Percentiles rank a stretch among this genome's conserved stretches.
Conservation (phyloP, 2,113 vertebrate genomes). For the Tapirus terrestris region DNA sequence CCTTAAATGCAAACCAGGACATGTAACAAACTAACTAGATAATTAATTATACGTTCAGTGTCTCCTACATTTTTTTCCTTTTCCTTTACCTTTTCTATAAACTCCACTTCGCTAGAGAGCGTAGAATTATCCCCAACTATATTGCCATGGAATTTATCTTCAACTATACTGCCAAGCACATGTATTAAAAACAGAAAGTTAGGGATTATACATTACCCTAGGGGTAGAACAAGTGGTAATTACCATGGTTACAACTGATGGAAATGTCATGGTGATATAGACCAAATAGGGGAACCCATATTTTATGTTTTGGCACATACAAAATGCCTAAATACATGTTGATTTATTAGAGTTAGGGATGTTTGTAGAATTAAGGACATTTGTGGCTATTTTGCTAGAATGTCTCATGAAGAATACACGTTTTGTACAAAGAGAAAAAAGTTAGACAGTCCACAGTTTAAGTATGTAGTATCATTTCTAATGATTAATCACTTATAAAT, state of each 20-base stretch:
- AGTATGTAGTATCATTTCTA: slow-evolving; percentile 45
- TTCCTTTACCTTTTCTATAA: neutral
- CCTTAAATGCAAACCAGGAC: neutral
- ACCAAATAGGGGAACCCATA: neutral
- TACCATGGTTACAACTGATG: neutral
- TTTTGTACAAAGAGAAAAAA: neutral
- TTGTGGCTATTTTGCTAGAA: neutral
- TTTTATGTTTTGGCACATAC: neutral
- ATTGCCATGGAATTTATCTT: too few relatives aligned
- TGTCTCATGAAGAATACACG: neutral
- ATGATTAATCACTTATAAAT: slow-evolving; percentile 69
- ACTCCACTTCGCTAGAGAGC: neutral
- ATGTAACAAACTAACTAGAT: neutral
- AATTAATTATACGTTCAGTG: neutral
- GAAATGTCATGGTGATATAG: neutral
- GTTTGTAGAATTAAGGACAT: neutral
- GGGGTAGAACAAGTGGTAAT: neutral
- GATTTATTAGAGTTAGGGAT: neutral
- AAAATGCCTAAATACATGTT: neutral
- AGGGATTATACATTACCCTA: neutral
- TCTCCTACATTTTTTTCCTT: neutral
- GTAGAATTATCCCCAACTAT: neutral
- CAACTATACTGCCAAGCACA: neutral
- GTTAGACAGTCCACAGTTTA: slow-evolving; percentile 3
- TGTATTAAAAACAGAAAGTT: neutral